Evolutionary conservation across 1,140 invertebrate species (phyloP), one percentile per base, ranked within the genome.

Genomic region (Solen grandis): DNA sequence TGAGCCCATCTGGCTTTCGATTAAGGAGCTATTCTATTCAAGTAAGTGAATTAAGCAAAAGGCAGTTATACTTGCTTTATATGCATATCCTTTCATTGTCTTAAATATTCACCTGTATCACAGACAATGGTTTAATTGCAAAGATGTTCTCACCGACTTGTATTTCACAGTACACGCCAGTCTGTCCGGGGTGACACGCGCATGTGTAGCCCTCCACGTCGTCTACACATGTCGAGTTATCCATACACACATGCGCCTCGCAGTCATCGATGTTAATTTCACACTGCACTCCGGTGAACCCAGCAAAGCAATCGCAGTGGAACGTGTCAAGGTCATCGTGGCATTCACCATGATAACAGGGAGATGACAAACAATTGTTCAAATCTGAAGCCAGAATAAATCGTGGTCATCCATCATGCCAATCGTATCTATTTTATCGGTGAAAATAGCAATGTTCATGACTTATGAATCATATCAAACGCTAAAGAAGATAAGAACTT

Each of bases 181-280:
- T 60, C 35, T 36, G 85, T 19, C 83, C 84, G n/a, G 35, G 14
- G 19, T 59, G 35, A 78, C 97, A 98, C 2, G 89, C 90, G 91
- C 97, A 97, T 2, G 95, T 96, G 84, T 87, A 69, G 76, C 82
- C 65, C 96, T 94, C 95, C 68, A 95, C 93, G 13, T 93, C 89
- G 88, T 96, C 94, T 2, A 90, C 86, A 88, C 96, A 97, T 1
- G 93, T 94, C 13, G 55, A 59, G 0, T 25, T 1, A 19, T 59
- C 13, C 27, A 13, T n/a, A 25, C 55, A 59, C 13, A 29, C 0
- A 25, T 59, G 16, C 0, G 19, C 55, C 27, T n/a, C 27, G 55
- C 55, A 59, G 27, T 59, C 55, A 59, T 59, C 55, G 2, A 59
- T 59, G 27, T 59, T 59, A 13, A 59, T 25, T 22, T 59, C 55